Evolutionary conservation across 1,140 invertebrate species (phyloP).

Genomic region (Thereuonema tuberculata): DNA sequence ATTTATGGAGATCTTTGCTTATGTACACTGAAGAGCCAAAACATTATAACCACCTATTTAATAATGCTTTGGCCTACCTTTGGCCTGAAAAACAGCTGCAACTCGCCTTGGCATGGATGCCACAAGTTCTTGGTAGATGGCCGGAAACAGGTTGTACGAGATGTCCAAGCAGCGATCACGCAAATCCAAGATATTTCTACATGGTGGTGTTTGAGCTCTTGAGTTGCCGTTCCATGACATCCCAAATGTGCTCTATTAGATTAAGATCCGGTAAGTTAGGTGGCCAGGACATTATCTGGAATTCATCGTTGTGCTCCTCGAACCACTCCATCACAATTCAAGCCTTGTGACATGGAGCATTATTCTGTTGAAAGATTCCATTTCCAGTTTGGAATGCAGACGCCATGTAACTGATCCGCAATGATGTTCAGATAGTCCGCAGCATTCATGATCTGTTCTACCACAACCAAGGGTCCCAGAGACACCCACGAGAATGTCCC

Average conservation of each 20-base stretch:
- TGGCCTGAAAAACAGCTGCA: not conserved
- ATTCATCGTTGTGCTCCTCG: not conserved
- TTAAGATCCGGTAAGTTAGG: not conserved
- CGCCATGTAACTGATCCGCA: not conserved
- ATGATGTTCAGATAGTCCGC: not conserved
- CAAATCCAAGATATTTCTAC: no score
- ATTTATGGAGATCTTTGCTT: no score
- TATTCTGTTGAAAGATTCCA: not conserved
- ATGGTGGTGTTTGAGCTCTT: no score
- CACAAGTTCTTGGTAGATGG: not conserved
- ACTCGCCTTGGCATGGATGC: not conserved
- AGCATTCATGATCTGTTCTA: not conserved
- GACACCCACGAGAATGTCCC: not conserved
- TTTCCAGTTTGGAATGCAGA: not conserved
- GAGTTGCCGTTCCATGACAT: not conserved
- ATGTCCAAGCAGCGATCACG: not conserved
- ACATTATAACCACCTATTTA: not conserved
- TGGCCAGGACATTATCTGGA: not conserved
- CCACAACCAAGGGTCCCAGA: not conserved
- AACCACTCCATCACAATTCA: not conserved
- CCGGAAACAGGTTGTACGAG: not conserved
- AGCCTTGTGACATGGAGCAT: not conserved
- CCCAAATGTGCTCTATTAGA: not conserved
- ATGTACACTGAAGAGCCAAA: not conserved
- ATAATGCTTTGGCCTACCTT: not conserved